Evolutionary conservation across 2,888 invertebrate species (phyloP).

Genomic region (Platerodrilus igneus): DNA sequence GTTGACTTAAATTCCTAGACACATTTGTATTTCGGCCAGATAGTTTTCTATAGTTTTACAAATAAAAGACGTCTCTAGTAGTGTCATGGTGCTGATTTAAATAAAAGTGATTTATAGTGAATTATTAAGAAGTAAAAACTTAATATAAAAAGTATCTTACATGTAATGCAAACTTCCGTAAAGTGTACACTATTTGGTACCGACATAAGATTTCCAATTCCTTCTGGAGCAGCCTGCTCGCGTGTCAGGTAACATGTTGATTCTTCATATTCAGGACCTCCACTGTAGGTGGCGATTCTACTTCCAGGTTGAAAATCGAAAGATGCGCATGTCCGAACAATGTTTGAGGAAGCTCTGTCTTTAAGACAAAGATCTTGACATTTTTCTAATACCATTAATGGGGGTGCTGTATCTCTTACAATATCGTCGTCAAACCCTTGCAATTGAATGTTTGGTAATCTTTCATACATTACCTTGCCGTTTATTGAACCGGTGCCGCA

Average conservation of each 20-base stretch:
- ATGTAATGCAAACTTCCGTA: conserved; percentile 82
- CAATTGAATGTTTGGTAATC: conserved; percentile 82
- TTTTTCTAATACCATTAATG: conserved; percentile 82
- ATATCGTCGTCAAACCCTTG: conserved; percentile 88
- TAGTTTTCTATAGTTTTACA: too few relatives aligned
- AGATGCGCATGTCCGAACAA: conserved; percentile 79
- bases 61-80: too few relatives aligned
- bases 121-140: too few relatives aligned
- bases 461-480: conserved; percentile 82
- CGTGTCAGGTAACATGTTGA: conserved; percentile 81
- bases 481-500: conserved; percentile 77
- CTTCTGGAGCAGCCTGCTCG: conserved; percentile 83
- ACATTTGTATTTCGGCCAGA: too few relatives aligned
- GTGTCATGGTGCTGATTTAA: too few relatives aligned
- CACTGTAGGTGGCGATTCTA: conserved; percentile 74
- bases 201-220: conserved; percentile 82
- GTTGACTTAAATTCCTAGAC: too few relatives aligned
- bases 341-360: conserved; percentile 73
- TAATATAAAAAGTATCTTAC: too few relatives aligned
- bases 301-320: conserved; percentile 90
- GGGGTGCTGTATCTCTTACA: conserved; percentile 78
- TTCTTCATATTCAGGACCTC: conserved; percentile 80
- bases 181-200: conserved; percentile 88
- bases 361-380: conserved; percentile 78
- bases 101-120: too few relatives aligned